phyloP scores from a whole-genome alignment of 2,888 invertebrate genomes.

The Parascotia fuliginaria region DNA sequence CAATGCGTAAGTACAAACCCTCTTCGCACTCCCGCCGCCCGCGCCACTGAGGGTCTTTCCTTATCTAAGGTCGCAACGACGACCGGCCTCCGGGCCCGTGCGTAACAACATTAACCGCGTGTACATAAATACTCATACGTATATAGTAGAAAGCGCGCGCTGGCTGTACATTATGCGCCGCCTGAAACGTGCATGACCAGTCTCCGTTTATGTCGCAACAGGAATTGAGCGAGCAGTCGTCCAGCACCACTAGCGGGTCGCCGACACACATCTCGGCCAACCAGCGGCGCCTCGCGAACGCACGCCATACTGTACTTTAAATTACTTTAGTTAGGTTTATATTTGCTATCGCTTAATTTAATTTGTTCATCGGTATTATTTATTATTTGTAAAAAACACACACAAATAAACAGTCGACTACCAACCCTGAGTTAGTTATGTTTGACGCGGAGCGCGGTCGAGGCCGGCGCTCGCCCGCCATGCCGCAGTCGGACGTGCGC shows the following conservation, averaged over 20 bases:
- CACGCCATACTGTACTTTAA: constrained; percentile 81
- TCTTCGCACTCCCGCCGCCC: constrained; percentile 79
- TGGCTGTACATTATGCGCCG: constrained; percentile 84
- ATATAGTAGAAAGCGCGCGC: constrained; percentile 79
- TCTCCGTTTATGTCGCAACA: constrained; percentile 86
- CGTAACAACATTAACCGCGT: constrained; percentile 85
- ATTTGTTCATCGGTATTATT: constrained; percentile 83
- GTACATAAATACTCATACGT: constrained; percentile 82
- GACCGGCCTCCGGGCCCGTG: constrained; percentile 81
- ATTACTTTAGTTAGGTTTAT: constrained; percentile 84
- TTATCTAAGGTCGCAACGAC: constrained; percentile 80
- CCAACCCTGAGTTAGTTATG: constrained; percentile 73
- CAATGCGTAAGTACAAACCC: constrained; percentile 88
- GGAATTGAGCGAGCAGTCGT: constrained; percentile 81
- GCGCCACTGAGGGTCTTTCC: constrained; percentile 86
- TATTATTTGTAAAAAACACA: constrained; percentile 74
- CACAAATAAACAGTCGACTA: constrained; percentile 82
- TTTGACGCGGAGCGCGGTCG: constrained; percentile 65
- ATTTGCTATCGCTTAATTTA: constrained; percentile 85
- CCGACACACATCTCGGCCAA: constrained; percentile 79
- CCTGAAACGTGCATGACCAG: constrained; percentile 85
- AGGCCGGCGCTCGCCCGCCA: constrained; percentile 53
- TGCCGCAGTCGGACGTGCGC: constrained; percentile 55
- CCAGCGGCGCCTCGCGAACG: constrained; percentile 79
- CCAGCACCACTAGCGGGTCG: constrained; percentile 78